phyloP scores from a whole-genome alignment of 2,113 vertebrate species.

The Scomber japonicus region DNA sequence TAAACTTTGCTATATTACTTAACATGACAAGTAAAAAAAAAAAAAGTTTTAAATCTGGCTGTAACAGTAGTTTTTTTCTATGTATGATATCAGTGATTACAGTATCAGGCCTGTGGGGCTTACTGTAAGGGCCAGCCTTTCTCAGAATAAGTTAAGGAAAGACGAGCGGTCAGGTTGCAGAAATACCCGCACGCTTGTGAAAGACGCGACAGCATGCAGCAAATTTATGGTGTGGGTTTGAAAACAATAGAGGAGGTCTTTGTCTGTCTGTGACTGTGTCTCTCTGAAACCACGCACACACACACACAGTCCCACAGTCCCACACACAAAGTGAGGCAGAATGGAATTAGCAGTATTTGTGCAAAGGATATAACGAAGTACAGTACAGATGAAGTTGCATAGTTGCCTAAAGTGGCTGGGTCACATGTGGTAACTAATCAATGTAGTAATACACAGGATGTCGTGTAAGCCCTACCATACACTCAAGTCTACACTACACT shows the following conservation, averaged over 20 bases:
- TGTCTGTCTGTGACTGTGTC: conserved; percentile 21
- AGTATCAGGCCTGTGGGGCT: neutral
- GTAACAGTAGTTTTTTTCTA: neutral
- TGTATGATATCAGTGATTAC: neutral
- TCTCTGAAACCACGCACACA: neutral
- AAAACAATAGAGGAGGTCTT: conserved; percentile 21
- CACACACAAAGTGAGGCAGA: neutral
- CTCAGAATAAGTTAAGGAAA: conserved; percentile 17
- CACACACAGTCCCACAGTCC: neutral
- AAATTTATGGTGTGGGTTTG: neutral
- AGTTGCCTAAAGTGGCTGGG: neutral
- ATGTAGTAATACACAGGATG: neutral
- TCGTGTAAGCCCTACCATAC: neutral
- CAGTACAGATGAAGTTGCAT: neutral
- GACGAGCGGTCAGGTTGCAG: conserved; percentile 6
- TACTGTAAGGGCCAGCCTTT: neutral
- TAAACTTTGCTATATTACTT: too few species aligned
- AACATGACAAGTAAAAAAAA: too few species aligned
- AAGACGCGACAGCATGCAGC: conserved; percentile 28
- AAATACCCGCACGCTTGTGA: conserved; percentile 28
- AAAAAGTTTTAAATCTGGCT: too few species aligned
- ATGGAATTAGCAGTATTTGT: neutral
- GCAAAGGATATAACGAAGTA: neutral
- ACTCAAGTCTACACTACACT: too few species aligned
- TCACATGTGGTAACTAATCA: neutral